Evolutionary conservation across 2,888 invertebrate species (phyloP), one percentile per base, ranked within the genome.

Genomic region (Chelonus formosanus): DNA sequence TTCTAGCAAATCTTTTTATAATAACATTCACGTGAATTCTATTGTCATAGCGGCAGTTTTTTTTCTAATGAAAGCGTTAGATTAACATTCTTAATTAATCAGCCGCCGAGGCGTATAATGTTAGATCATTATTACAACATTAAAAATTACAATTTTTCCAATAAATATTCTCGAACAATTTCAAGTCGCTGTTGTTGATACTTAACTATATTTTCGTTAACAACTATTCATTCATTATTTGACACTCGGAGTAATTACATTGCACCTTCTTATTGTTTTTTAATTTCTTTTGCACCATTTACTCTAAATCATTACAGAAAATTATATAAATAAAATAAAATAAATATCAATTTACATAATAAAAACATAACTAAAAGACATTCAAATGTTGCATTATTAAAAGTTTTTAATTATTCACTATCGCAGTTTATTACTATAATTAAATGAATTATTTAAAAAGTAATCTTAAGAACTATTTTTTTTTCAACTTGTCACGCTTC

Each of bases 91-190:
- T 20, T 20, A 72, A 68, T 72, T 62, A 69, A 71, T 68, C 68
- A 71, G 72, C 74, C 70, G 47, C 64, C 60, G 64, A 62, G 70
- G 70, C 70, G 68, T 71, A 68, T 75, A 75, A 70, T 75, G 20
- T 76, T 75, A 75, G 79, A 78, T 78, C 78, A 80, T 80, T 78
- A 70, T 69, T 73, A 74, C 74, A 76, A 74, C 75, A 75, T 81
- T 79, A 79, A 79, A 80, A 78, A 79, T 78, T 74, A 73, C 76
- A 71, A 69, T 73, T 74, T 75, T 75, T 75, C 73, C 70, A 77
- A 78, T 81, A 79, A 81, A 81, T 79, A 81, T 75, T 79, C 76
- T 80, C 76, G 73, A 75, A 74, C 77, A 79, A 76, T 79, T 80
- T 81, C 80, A 77, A 78, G 74, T 78, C 75, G 78, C 77, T 77